Evolutionary conservation across 2,797 vertebrate genomes (phyloP).

Genomic region (Hydrophis major): DNA sequence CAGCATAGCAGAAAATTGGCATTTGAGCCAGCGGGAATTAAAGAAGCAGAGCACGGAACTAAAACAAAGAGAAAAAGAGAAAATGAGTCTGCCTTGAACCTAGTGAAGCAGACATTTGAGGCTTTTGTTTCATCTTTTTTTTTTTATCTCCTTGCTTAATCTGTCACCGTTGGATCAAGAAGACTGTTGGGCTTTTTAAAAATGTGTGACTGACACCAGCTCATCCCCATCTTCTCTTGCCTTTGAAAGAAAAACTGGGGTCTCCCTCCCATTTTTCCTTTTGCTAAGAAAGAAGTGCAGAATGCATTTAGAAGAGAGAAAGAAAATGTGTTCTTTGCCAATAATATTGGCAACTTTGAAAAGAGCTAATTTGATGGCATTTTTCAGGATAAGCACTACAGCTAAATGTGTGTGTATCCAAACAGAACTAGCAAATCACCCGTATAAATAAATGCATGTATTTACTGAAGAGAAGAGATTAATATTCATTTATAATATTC

Average conservation of each 20-base stretch:
- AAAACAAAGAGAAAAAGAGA: conserved; percentile 71
- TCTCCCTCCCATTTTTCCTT: too few relatives aligned
- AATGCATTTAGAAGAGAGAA: conserved; percentile 58
- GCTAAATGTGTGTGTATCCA: conserved; percentile 64
- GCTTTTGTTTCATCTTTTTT: conserved; percentile 79
- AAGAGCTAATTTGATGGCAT: conserved; percentile 65
- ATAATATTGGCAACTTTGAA: conserved; percentile 64
- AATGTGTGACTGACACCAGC: conserved; percentile 62
- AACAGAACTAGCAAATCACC: conserved; percentile 69
- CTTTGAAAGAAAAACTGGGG: conserved; percentile 53
- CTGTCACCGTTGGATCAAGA: conserved; percentile 67
- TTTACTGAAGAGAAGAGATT: conserved; percentile 63
- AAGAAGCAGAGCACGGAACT: conserved; percentile 78
- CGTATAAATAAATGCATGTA: conserved; percentile 64
- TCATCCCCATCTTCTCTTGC: conserved; percentile 50
- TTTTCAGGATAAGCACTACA: conserved; percentile 64
- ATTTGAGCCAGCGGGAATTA: conserved; percentile 86
- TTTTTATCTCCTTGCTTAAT: conserved; percentile 67
- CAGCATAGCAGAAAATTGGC: conserved; percentile 91
- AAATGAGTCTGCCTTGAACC: conserved; percentile 72
- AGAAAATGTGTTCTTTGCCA: conserved; percentile 62
- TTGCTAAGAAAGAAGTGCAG: conserved; percentile 52
- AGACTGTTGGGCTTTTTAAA: conserved; percentile 59
- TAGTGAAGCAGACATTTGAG: conserved; percentile 87
- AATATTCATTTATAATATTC: conserved; percentile 63